Evolutionary conservation across 1,140 invertebrate species (phyloP), one percentile per base, ranked within the genome.

Genomic region (Drosophila arizonae): DNA sequence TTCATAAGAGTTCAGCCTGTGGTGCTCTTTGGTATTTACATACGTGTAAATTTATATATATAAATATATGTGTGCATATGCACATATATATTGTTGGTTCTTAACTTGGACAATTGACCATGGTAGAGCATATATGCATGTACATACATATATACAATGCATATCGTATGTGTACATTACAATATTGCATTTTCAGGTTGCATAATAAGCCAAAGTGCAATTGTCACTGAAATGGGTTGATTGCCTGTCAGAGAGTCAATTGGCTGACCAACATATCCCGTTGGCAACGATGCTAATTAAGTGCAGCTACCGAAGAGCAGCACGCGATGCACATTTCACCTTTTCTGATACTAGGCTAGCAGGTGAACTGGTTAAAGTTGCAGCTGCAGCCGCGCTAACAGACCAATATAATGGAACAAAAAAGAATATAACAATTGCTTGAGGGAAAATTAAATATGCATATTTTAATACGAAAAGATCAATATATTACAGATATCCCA

Each of bases 281-380:
- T 36, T 69, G 81, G 52, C 79, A 81, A 87, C 70, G 68, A 77
- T 73, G 77, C 84, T 86, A 82, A 87, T 86, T 87, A 86, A 76
- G 79, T 87, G 69, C 62, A 72, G 81, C 64, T 61, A 75, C 76
- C 58, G 48, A 76, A 67, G 6, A 1, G 10, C 43, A 21, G 26
- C 0, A 43, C 13, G 24, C 26, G 24, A 10, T 15, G 15, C 10
- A 8, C 11, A 4, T 41, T 39, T 39, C 2, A 39, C 2, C 36
- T 3, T 3, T 33, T 33, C 28, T 30, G 33, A 36, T 1, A 3
- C 8, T 3, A 36, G 6, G 9, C 33, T 36, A 9, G 33, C 0
- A 6, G 8, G 36, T 39, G 3, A 39, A 13, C 36, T 39, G 36
- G 36, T 4, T 13, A 39, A 11, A 39, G 36, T 30, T 30, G 28